Base-by-base conservation (phyloP, 2,888 invertebrate species). In the Volucella inflata region DNA sequence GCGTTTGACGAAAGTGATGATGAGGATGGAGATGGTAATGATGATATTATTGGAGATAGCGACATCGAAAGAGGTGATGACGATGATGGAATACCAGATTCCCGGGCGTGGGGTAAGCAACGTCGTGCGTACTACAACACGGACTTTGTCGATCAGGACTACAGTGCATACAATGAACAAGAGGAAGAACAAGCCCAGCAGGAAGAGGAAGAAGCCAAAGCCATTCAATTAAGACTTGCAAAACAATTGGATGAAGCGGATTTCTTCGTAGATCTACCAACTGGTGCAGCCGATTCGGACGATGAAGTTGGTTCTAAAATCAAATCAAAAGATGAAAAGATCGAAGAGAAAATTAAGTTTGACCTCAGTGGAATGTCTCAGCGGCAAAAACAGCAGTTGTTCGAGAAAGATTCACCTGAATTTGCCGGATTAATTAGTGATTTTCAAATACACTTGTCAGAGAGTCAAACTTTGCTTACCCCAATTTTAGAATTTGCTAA, bases 111-210 rank as follows among this genome's bases (percentile, higher is more conserved):
- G 98, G 98, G 98, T 57, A 95, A 95, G 89, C 95, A 95, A 88
- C 96, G 96, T 89, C 94, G 93, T 78, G 93, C 94, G 44, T 98
- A 95, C 91, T 98, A 98, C 92, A 95, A 96, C 65, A 96, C 97
- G 0, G 98, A 98, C 93, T 97, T 96, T 92, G 95, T 97, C 14
- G 98, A 98, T 93, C 94, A 95, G 89, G 97, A 98, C 92, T 97
- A 96, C 82, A 90, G 89, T 72, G 89, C 90, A 36, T 92, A 91
- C 81, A 92, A 89, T 75, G 91, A 90, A 10, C 89, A 91, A 88
- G 95, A 96, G 89, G 95, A 95, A 88, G 95, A 95, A 88, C 93
- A 95, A 87, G 97, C 97, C 6, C 95, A 95, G 85, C 93, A 95
- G 82, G 97, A 98, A 92, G 97, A 97, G 91, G 94, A 96, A 89